These are phyloP conservation scores for Tetramorium alpestre DNA, from an alignment of 1,140 invertebrate species.

Conservation along the genomic window DNA sequence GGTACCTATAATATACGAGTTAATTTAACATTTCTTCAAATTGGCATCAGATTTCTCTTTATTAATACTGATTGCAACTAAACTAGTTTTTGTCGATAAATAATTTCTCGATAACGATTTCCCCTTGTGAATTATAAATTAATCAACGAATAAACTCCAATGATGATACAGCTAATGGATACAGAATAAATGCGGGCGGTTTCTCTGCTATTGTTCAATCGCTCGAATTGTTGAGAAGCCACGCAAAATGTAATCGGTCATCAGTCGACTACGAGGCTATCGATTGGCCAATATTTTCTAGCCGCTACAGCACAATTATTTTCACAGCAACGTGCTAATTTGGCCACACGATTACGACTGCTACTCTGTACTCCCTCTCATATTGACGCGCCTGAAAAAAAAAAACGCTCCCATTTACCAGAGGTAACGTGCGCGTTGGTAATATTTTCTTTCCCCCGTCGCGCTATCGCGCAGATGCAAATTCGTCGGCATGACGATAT, in stretches of 20 bases:
- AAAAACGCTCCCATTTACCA: neutral
- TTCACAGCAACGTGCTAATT: slow-evolving; percentile 41
- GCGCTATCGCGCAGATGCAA: slow-evolving; percentile 63
- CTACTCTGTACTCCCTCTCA: neutral
- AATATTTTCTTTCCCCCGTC: slow-evolving; percentile 53
- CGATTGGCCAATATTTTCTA: slow-evolving; percentile 41
- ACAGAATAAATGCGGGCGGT: slow-evolving; percentile 6
- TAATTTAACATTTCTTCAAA: neutral
- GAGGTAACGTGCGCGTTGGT: slow-evolving; percentile 46
- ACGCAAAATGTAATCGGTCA: slow-evolving; percentile 43
- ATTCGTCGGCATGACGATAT: slow-evolving; percentile 54
- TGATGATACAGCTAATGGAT: slow-evolving; percentile 7
- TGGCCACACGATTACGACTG: slow-evolving; percentile 17
- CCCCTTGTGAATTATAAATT: neutral
- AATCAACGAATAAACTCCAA: slow-evolving; percentile 8
- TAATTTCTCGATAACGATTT: neutral
- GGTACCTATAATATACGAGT: neutral
- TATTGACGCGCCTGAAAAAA: slow-evolving; percentile 34
- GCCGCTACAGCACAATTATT: slow-evolving; percentile 25
- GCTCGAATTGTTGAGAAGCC: slow-evolving; percentile 29
- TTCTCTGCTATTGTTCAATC: neutral
- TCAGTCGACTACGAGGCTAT: neutral
- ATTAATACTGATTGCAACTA: neutral
- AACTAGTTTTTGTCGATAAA: neutral
- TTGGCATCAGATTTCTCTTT: neutral